Evolutionary conservation across 1,140 invertebrate genomes (phyloP).

Genomic region (Drosophila trapezifrons): DNA sequence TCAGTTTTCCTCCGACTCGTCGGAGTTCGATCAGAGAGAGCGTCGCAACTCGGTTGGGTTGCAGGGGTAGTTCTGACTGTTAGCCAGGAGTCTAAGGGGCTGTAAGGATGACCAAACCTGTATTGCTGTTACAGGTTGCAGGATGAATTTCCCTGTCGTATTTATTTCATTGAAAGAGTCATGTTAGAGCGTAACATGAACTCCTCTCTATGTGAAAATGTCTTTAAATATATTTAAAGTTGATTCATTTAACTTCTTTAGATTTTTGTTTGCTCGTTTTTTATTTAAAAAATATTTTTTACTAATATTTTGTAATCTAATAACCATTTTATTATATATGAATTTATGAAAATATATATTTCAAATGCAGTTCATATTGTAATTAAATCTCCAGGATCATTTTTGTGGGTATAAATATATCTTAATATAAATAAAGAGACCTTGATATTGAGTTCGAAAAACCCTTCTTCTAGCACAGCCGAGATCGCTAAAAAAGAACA

Average conservation of each 20-base stretch:
- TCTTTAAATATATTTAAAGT: not conserved
- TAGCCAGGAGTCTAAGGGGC: not conserved
- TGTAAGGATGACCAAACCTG: slow-evolving; percentile 4
- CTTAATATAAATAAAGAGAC: too few relatives aligned
- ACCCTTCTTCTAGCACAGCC: too few relatives aligned
- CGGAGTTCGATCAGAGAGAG: not conserved
- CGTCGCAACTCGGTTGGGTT: slow-evolving; percentile 25
- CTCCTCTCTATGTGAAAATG: not conserved
- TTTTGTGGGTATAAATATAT: too few relatives aligned
- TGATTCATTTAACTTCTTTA: too few relatives aligned
- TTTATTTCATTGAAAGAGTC: too few relatives aligned
- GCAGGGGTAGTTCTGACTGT: slow-evolving; percentile 34
- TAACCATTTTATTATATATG: not conserved
- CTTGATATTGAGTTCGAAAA: too few relatives aligned
- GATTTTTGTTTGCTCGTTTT: too few relatives aligned
- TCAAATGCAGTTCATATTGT: too few relatives aligned
- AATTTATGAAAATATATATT: not conserved
- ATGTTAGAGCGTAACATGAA: not conserved
- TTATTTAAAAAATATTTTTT: too few relatives aligned
- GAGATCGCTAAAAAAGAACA: too few relatives aligned
- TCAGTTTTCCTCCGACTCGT: not conserved
- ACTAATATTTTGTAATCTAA: not conserved
- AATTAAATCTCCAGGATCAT: too few relatives aligned
- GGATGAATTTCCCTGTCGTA: not conserved
- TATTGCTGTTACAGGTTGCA: slow-evolving; percentile 25